A percentile compares a stretch with the other conserved stretches of the same genome.
Conservation (phyloP, 2,888 invertebrate species). For the Caenorhabditis auriculariae region DNA sequence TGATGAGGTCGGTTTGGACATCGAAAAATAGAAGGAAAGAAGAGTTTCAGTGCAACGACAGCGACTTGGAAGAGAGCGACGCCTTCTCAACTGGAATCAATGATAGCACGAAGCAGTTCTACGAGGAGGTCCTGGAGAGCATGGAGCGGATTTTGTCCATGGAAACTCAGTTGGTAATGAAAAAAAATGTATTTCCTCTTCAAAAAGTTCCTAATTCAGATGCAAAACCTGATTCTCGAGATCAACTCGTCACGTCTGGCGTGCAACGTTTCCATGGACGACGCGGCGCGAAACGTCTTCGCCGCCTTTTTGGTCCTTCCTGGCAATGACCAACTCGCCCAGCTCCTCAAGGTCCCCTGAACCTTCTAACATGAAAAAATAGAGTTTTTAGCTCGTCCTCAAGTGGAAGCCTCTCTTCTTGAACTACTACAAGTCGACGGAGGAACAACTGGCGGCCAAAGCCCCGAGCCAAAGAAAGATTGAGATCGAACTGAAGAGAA, state of each 20-base stretch:
- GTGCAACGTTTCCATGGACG: constrained; percentile 54
- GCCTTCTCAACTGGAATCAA: constrained; percentile 7
- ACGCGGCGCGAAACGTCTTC: constrained; percentile 46
- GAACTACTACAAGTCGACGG: constrained; percentile 45
- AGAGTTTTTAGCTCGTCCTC: constrained; percentile 38
- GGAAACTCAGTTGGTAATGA: constrained; percentile 16
- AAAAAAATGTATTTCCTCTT: neutral
- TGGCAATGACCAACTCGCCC: constrained; percentile 19
- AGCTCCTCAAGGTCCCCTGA: no score
- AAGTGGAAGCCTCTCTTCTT: constrained; percentile 44
- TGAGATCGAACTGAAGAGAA: constrained; percentile 9
- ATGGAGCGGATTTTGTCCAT: constrained; percentile 32
- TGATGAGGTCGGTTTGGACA: no score
- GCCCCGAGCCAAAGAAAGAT: constrained; percentile 5
- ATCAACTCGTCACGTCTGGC: constrained; percentile 60
- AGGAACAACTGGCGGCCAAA: constrained; percentile 2
- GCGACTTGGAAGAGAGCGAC: no score
- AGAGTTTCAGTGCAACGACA: no score
- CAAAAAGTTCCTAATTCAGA: constrained; percentile 6
- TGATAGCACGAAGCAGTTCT: constrained; percentile 16
- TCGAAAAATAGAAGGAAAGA: no score
- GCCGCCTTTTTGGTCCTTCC: constrained; percentile 39
- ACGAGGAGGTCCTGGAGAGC: constrained; percentile 38
- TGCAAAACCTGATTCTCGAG: constrained; percentile 54
- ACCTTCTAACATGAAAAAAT: no score